Base-by-base conservation (phyloP, 2,888 invertebrate genomes). In the Portevinia maculata region DNA sequence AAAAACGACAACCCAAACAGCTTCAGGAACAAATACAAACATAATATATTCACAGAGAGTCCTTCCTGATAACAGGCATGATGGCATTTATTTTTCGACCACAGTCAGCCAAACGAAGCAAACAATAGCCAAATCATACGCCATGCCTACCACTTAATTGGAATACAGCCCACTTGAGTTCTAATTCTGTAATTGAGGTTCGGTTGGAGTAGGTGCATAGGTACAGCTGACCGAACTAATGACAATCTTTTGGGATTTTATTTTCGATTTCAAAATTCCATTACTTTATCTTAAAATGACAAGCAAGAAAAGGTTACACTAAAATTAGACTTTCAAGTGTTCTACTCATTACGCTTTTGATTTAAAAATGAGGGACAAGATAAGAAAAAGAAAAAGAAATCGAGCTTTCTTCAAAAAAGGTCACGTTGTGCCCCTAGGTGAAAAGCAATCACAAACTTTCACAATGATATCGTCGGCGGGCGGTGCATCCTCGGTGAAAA, bases 401-500 rank as follows among this genome's bases (percentile, higher is more conserved):
- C 24, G 24, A 62, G 28, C 11, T 59, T 11, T 8, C 19, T 19
- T 21, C 19, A 24, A 53, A 55, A 73, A 64, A 21, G 74, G 46
- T 55, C 50, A 57, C 41, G n/a, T n/a, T n/a, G n/a, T n/a, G 64
- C 41, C 64, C 44, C 50, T 39, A 74, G 55, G 74, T 74, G 39
- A 17, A 57, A 50, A 41, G 64, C 64, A 65, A 65, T 74, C 64
- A 74, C 48, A 64, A 74, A 65, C 46, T 73, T 73, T 32, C 39
- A 48, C 41, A 62, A 62, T 44, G 34, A 71, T 34, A 62, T 41
- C 24, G 62, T 53, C 15, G 24, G 46, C 32, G 13, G 9, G 64
- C 13, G 24, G 37, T 15, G 13, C 24, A n/a, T 3, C 44, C 24
- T 8, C 39, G 15, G 6, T 39, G 11, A 3, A 21, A 11, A 44